Base-by-base conservation (phyloP, 2,113 vertebrate genomes). In the Cichladusa arquata region DNA sequence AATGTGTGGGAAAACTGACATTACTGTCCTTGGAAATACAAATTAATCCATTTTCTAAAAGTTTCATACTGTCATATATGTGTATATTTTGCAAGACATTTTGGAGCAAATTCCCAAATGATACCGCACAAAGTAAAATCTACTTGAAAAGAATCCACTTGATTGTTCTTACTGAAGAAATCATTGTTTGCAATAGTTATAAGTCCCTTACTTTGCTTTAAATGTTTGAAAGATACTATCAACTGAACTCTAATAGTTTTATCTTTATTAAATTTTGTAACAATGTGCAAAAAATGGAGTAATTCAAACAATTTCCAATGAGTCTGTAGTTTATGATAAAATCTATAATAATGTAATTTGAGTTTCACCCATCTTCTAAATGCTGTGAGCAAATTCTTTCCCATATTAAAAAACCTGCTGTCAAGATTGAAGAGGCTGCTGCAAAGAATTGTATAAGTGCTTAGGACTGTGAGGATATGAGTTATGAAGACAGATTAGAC, bases 401-500 rank as follows among this genome's bases (percentile, higher is more conserved):
- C 66, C 34, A 4, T 82, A 85, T 82, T 94, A 76, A 66, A 82
- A 92, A 90, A 51, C 34, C 70, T 14, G 34, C 73, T 90, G 93
- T 95, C 94, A 96, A 88, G 87, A 94, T 54, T 83, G 91, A 95
- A 91, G 45, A 83, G 34, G 34, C 66, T 93, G 50, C 51, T 84
- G 81, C 1, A 0, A 85, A 91, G 87, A 90, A 80, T 78, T 62
- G 31, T 80, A 0, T 70, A 92, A 95, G 44, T 94, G 81, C 56
- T 90, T 95, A 93, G 92, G 87, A 90, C 74, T 93, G 87, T 72
- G 81, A 85, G 71, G 78, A 88, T 96, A 88, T 92, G 93, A 95
- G 87, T 96, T 97, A 95, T 92, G 94, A 95, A 96, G 95, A 91
- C 93, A 93, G 94, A 97, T 97, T 91, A 95, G 84, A 94, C 91